Percentiles rank a stretch among this genome's conserved stretches.
These are phyloP conservation scores for Copidosoma aretas DNA, from an alignment of 2,888 invertebrate species.

Conservation along the genomic window DNA sequence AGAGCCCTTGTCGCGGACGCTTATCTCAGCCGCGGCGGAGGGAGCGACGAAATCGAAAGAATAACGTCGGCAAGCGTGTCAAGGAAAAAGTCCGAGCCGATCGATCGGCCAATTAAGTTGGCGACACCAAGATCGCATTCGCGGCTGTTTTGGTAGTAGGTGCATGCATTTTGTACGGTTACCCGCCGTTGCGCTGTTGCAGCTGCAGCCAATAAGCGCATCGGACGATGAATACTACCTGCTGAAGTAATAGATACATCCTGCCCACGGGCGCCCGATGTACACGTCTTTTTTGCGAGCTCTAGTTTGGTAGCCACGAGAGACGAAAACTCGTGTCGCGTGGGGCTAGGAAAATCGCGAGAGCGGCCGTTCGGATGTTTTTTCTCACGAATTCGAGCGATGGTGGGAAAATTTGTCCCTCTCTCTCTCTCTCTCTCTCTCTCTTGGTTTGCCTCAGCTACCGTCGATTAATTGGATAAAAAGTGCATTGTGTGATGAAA, in stretches of 20 bases:
- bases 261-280: background rate
- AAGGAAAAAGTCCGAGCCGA: slow-evolving; percentile 24
- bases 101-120: slow-evolving; percentile 14
- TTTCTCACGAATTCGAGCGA: too few species aligned
- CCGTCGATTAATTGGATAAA: too few species aligned
- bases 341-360: too few species aligned
- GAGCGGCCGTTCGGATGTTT: too few species aligned
- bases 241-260: background rate
- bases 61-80: slow-evolving; percentile 21
- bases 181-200: background rate
- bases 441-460: too few species aligned
- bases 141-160: background rate
- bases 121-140: too few species aligned
- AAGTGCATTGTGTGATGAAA: too few species aligned
- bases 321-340: too few species aligned
- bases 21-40: background rate
- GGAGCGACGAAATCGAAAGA: slow-evolving; percentile 10
- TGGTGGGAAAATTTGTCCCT: too few species aligned
- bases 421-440: too few species aligned
- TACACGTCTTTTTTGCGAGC: background rate
- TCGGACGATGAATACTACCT: background rate
- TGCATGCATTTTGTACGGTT: too few species aligned
- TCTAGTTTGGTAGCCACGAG: too few species aligned
- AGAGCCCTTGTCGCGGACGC: background rate
- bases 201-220: background rate